Conservation (phyloP, 2,888 invertebrate genomes). For the Patella depressa region DNA sequence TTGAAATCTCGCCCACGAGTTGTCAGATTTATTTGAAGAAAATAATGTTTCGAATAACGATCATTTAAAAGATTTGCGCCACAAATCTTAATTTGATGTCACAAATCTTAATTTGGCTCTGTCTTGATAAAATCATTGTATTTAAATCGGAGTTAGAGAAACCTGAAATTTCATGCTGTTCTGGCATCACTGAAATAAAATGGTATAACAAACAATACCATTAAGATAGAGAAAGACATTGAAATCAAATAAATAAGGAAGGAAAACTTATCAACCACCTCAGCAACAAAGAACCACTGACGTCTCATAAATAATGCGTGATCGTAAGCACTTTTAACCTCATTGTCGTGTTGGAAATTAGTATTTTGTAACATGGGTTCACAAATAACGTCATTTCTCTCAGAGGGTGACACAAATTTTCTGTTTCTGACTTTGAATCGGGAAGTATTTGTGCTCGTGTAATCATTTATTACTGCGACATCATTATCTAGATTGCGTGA, state of each 20-base stretch:
- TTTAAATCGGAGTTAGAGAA: too few relatives aligned
- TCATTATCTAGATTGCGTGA: conserved; percentile 6
- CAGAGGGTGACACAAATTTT: background rate
- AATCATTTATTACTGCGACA: background rate
- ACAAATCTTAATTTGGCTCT: too few relatives aligned
- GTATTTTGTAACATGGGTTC: conserved; percentile 6
- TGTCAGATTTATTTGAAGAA: too few relatives aligned
- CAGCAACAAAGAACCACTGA: conserved; percentile 64
- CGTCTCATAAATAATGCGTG: conserved; percentile 41
- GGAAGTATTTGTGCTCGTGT: background rate
- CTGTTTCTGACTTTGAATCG: conserved; percentile 8
- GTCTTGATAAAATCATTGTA: too few relatives aligned
- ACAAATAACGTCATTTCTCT: conserved; percentile 1
- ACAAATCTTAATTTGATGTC: too few relatives aligned
- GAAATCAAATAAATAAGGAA: conserved; percentile 59
- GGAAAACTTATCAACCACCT: conserved; percentile 59
- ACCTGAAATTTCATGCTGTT: background rate
- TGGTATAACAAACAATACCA: conserved; percentile 51
- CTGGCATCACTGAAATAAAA: conserved; percentile 9
- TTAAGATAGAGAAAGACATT: conserved; percentile 56
- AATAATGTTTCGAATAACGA: too few relatives aligned
- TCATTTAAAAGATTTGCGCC: too few relatives aligned
- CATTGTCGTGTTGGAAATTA: background rate
- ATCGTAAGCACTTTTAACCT: background rate
- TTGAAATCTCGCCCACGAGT: too few relatives aligned